A percentile compares a stretch with the other conserved stretches of the same genome.
These are phyloP conservation scores for Noturus placidus DNA, from an alignment of 2,113 vertebrate genomes.

Conservation along the genomic window DNA sequence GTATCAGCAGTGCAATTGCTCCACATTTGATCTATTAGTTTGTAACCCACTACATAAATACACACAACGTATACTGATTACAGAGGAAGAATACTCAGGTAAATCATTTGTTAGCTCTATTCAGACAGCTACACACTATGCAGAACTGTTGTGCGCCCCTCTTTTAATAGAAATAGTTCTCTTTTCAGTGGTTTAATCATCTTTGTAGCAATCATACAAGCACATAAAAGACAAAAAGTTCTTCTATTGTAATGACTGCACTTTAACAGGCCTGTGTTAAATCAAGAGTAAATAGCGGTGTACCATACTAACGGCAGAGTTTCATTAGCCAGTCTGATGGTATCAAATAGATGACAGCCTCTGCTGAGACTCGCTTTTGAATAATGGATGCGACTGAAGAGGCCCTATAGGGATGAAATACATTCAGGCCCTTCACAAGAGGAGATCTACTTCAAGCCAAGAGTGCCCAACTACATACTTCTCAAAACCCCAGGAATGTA, in stretches of 20 bases:
- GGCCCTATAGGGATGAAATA: neutral
- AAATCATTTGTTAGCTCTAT: neutral
- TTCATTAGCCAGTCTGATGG: neutral
- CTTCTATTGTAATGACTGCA: neutral
- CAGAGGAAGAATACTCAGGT: neutral
- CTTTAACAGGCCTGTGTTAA: neutral
- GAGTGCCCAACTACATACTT: neutral
- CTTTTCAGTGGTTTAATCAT: neutral
- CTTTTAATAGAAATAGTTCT: neutral
- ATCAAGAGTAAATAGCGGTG: neutral
- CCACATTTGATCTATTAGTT: neutral
- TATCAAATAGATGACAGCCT: neutral
- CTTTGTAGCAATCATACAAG: neutral
- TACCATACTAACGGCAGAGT: neutral
- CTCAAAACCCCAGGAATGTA: neutral
- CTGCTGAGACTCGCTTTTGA: neutral
- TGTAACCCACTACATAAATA: neutral
- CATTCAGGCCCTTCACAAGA: neutral
- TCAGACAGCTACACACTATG: neutral
- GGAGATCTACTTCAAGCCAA: neutral
- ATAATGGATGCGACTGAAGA: neutral
- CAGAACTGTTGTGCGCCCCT: neutral
- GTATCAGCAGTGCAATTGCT: neutral
- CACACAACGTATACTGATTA: neutral
- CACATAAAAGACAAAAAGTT: neutral